Conservation (phyloP, 37 sponge, comb jelly and placozoan species). For the Aphrocallistes beatrix region DNA sequence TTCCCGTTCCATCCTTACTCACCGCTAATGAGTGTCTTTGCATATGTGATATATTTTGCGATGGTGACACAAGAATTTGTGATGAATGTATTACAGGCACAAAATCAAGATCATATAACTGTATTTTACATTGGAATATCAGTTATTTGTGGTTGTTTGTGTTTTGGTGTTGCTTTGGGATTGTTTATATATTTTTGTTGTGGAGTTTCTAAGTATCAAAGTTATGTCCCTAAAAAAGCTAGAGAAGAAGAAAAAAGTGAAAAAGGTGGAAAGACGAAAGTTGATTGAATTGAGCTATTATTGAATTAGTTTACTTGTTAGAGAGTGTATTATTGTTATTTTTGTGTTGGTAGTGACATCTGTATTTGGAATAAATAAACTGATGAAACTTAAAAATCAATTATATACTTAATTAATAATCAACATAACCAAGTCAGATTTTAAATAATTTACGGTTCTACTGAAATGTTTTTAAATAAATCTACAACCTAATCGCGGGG, state of each 20-base stretch:
- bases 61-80: not conserved
- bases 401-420: too few species aligned
- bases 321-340: not conserved
- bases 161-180: not conserved
- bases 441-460: too few species aligned
- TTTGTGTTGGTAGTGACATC: not conserved
- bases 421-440: too few species aligned
- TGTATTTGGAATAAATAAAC: too few species aligned
- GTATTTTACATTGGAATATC: not conserved
- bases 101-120: not conserved
- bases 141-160: not conserved
- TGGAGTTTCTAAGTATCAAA: slow-evolving; percentile 4
- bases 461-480: too few species aligned
- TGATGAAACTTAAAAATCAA: too few species aligned
- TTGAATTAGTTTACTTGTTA: not conserved
- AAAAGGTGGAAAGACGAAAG: not conserved
- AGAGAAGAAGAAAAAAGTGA: not conserved
- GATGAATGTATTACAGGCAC: not conserved
- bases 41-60: not conserved
- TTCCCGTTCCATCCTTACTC: not conserved
- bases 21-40: not conserved
- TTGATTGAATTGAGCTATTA: not conserved
- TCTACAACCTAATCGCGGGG: too few species aligned
- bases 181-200: slow-evolving; percentile 14
- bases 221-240: not conserved